These are phyloP conservation scores for Chloroceryle amazona DNA, from an alignment of 2,797 vertebrate genomes.

Conservation along the genomic window DNA sequence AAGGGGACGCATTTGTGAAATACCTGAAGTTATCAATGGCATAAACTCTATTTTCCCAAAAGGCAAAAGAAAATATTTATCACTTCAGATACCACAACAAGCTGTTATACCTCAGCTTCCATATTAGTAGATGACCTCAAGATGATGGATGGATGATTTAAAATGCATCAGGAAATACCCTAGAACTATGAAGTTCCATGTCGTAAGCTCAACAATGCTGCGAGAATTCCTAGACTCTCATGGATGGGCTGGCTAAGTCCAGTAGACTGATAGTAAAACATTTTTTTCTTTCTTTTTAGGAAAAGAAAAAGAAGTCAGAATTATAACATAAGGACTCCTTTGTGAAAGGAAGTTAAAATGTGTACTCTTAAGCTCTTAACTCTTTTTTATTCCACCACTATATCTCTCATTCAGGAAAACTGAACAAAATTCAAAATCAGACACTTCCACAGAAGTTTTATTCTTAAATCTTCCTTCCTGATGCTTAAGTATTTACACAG, in stretches of 20 bases:
- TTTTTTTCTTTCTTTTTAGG: not conserved
- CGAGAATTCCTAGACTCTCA: not conserved
- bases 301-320: not conserved
- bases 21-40: not conserved
- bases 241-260: not conserved
- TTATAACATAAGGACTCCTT: not conserved
- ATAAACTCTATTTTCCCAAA: not conserved
- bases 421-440: not conserved
- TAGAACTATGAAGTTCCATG: not conserved
- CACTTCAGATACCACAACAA: not conserved
- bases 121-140: not conserved
- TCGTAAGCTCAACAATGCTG: not conserved
- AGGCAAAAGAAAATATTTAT: not conserved
- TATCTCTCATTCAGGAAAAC: not conserved
- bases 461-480: not conserved
- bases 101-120: not conserved
- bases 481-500: rapidly evolving
- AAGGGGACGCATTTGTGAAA: not conserved
- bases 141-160: not conserved
- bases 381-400: not conserved
- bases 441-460: not conserved
- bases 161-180: not conserved
- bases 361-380: not conserved
- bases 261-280: not conserved
- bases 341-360: not conserved